Conservation (phyloP, 2,113 vertebrate species). For the Macrotis lagotis region DNA sequence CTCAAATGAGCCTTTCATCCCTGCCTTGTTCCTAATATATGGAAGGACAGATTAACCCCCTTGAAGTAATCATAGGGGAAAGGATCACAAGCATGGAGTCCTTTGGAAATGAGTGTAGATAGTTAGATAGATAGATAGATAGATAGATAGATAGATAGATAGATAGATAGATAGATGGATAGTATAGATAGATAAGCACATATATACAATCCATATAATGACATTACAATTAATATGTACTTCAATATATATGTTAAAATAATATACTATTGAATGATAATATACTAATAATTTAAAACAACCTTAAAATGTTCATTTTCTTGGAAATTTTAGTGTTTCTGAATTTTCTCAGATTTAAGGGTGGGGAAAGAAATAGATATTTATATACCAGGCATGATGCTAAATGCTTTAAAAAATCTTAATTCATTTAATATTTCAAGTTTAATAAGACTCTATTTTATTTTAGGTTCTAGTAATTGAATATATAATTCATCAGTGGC, state of each 20-base stretch:
- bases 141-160: too few species aligned
- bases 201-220: not conserved
- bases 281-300: not conserved
- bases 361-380: not conserved
- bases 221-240: not conserved
- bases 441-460: not conserved
- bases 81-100: not conserved
- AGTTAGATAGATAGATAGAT: not conserved
- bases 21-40: not conserved
- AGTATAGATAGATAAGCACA: too few species aligned
- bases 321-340: conserved; percentile 11
- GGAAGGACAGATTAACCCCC: not conserved
- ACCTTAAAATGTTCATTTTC: not conserved
- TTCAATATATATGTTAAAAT: not conserved
- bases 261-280: not conserved
- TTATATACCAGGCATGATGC: not conserved
- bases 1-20: conserved; percentile 2
- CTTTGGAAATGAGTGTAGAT: not conserved
- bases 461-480: not conserved
- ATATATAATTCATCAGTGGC: not conserved
- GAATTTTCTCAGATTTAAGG: not conserved
- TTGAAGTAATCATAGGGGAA: not conserved
- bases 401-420: not conserved
- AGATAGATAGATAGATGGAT: too few species aligned
- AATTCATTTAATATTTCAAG: not conserved